A percentile compares a stretch with the other conserved stretches of the same genome.
Conservation (phyloP, 2,888 invertebrate genomes). For the Pecten maximus region DNA sequence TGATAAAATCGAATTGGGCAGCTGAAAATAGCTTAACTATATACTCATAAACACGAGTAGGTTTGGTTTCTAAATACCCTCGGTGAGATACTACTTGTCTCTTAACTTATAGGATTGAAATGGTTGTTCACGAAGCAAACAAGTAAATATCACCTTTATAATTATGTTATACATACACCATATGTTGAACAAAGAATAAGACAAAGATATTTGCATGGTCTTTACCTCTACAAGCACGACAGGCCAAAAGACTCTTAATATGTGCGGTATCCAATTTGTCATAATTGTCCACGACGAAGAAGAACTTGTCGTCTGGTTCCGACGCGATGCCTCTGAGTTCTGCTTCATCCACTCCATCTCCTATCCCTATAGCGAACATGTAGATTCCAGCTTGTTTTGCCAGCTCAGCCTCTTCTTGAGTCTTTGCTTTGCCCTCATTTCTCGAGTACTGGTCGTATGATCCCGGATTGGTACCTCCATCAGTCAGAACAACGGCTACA, state of each 20-base stretch:
- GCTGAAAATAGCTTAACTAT: too few species aligned
- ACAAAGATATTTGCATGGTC: not conserved
- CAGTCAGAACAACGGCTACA: slow-evolving; percentile 51
- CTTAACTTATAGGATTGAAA: too few species aligned
- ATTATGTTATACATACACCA: too few species aligned
- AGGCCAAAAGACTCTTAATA: slow-evolving; percentile 39
- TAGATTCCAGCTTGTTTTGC: slow-evolving; percentile 37
- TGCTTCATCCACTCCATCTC: slow-evolving; percentile 15
- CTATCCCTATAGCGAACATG: slow-evolving; percentile 53
- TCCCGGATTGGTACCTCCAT: slow-evolving; percentile 50
- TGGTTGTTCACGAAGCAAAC: too few species aligned
- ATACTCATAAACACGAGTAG: too few species aligned
- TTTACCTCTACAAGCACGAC: slow-evolving; percentile 52
- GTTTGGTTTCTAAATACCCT: too few species aligned
- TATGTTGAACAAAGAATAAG: too few species aligned
- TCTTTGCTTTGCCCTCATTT: slow-evolving; percentile 34
- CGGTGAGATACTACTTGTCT: too few species aligned
- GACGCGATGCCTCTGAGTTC: slow-evolving; percentile 49
- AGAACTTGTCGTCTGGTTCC: slow-evolving; percentile 41
- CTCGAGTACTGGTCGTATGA: slow-evolving; percentile 21
- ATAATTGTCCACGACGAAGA: slow-evolving; percentile 8
- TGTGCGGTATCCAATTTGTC: slow-evolving; percentile 42
- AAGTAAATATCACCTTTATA: too few species aligned
- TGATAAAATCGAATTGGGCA: too few species aligned
- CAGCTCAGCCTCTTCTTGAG: slow-evolving; percentile 40